Evolutionary conservation across 2,888 invertebrate genomes (phyloP).

Genomic region (Emesis furor): DNA sequence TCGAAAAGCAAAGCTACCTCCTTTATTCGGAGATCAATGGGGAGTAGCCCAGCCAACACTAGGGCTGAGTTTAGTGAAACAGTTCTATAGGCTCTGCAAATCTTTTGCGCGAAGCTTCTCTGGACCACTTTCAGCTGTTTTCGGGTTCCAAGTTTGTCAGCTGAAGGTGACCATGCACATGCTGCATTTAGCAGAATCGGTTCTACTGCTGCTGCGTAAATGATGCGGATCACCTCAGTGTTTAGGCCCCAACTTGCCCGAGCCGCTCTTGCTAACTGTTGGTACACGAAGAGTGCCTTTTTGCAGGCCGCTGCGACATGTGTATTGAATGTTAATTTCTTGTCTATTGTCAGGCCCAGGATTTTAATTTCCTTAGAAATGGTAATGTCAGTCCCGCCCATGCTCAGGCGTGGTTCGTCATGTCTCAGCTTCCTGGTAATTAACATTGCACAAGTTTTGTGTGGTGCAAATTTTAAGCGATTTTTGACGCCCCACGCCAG

Average conservation of each 20-base stretch:
- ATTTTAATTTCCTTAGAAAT: too few species aligned
- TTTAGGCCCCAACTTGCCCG: constrained; percentile 45
- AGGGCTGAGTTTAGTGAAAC: constrained; percentile 61
- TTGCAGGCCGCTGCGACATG: too few species aligned
- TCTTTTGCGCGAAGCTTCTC: constrained; percentile 52
- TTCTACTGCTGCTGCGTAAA: constrained; percentile 50
- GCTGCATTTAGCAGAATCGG: constrained; percentile 56
- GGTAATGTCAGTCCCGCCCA: too few species aligned
- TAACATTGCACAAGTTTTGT: too few species aligned
- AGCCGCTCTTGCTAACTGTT: not conserved
- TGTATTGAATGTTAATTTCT: too few species aligned
- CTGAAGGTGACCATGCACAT: constrained; percentile 47
- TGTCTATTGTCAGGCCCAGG: too few species aligned
- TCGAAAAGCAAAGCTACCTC: constrained; percentile 52
- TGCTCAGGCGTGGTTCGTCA: too few species aligned
- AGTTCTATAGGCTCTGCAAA: constrained; percentile 54
- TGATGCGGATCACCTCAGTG: constrained; percentile 39
- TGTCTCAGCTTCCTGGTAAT: too few species aligned
- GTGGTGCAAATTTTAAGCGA: too few species aligned
- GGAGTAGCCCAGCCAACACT: not conserved
- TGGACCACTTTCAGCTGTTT: constrained; percentile 34
- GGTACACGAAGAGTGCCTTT: too few species aligned
- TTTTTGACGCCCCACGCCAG: too few species aligned
- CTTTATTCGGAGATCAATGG: constrained; percentile 58
- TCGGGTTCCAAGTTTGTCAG: constrained; percentile 1